Base-by-base conservation (phyloP, 2,797 vertebrate genomes). In the Gallinago nigripennis region DNA sequence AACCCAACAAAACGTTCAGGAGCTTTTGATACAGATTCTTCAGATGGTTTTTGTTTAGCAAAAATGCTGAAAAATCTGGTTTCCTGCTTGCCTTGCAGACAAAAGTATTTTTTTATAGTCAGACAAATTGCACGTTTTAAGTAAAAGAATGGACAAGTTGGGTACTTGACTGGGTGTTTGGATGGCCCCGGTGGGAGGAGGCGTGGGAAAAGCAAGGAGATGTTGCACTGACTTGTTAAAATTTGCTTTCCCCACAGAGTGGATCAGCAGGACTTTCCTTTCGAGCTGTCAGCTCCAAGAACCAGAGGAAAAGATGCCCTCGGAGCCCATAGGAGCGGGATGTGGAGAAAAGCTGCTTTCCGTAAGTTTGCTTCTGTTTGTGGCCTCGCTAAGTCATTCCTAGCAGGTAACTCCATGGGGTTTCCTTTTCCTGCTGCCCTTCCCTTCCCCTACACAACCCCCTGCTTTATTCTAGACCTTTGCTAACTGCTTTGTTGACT, bases 361-460 rank as follows among this genome's bases (percentile, higher is more conserved):
- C 4, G 94, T 94, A 45, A 91, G 92, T 78, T 57, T 11, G 5
- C 27, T 61, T 73, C 39, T 65, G 16, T 41, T 27, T 31, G 9
- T 57, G 54, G 23, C 64, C 45, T 75, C 68, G 28, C n/a, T 39
- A n/a, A 30, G 24, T 25, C 25, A n/a, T 57, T 78, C 45, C 31
- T 48, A 41, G 20, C 43, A 61, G 50, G 39, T 27, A 76, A 4
- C 37, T 79, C 56, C n/a, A 27, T 9, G 1, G 0, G 3, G 41
- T 76, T 70, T 90, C 46, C 28, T 88, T 53, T 24, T 71, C 66
- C 39, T 93, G n/a, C 51, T 86, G 6, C 18, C 28, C 9, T 3
- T 25, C 6, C 28, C 6, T 2, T 0, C 1, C 16, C 13, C 28
- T 54, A 12, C 11, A 11, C 28, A 30, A 30, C 28, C 28, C 17